Base-by-base conservation (phyloP, 2,113 vertebrate genomes). In the Cyprinodon tularosa region DNA sequence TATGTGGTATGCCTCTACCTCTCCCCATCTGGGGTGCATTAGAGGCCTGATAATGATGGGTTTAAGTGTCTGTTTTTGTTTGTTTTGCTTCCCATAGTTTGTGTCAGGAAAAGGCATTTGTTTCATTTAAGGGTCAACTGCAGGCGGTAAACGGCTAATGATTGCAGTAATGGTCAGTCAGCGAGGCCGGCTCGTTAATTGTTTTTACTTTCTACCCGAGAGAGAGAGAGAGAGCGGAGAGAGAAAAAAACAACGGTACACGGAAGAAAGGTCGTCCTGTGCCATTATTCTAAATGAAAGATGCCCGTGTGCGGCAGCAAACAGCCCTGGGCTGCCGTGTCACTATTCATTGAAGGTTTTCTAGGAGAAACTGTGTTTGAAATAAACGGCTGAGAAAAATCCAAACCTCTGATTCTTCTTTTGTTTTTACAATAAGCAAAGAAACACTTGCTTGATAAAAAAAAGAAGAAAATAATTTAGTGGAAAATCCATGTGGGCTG, bases 21-120 rank as follows among this genome's bases (percentile, higher is more conserved):
- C 87, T 80, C 81, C 44, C 91, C 96, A 97, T 97, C 96, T 99
- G 96, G 94, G 96, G 95, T 93, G 75, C 91, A 96, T 98, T 97
- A 97, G 93, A 68, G 76, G 50, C 84, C 89, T 91, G 92, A 94
- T 94, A 94, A 93, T 93, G 93, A 95, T 92, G 91, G 92, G 88
- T 93, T 94, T 83, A 89, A 92, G 93, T 93, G 92, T 93, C 93
- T 91, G 90, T 92, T 91, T 94, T 87, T 95, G 93, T 95, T 95
- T 94, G 93, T 94, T 96, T 95, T 94, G 85, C 86, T 95, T 95
- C 92, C 92, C 88, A 86, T 94, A 94, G 92, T 90, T 93, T 93
- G 94, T 90, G 84, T 92, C 90, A 92, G 92, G 93, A 93, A 92
- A 94, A 94, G 90, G 89, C 91, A 92, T 95, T 94, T 90, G 93